Percentiles rank a stretch among this genome's conserved stretches.
Evolutionary conservation across 2,888 invertebrate species (phyloP).

Genomic region (Parthenolecanium corni): DNA sequence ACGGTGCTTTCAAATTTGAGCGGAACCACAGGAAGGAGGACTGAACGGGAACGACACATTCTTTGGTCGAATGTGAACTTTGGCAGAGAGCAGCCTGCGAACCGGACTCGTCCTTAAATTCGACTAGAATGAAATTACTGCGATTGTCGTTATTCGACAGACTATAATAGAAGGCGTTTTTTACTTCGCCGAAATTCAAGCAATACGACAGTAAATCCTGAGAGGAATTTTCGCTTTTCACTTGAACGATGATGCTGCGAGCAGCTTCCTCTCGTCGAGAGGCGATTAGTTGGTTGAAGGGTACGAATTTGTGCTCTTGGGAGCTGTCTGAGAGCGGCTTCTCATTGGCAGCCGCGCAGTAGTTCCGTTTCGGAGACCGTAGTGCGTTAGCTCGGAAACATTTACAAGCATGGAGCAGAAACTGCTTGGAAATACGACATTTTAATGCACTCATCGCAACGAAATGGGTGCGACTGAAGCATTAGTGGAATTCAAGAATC

Average conservation of each 20-base stretch:
- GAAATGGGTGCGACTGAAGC: too few relatives aligned
- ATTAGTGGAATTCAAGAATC: too few relatives aligned
- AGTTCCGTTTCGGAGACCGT: too few relatives aligned
- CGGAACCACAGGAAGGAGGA: slow-evolving; percentile 66
- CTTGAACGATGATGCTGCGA: slow-evolving; percentile 62
- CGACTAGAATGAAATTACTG: slow-evolving; percentile 53
- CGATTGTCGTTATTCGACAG: slow-evolving; percentile 43
- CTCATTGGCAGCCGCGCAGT: too few relatives aligned
- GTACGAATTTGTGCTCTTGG: not conserved
- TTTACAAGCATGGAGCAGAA: too few relatives aligned
- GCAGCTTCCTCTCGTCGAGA: slow-evolving; percentile 52
- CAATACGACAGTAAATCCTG: slow-evolving; percentile 58
- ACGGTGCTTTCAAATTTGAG: slow-evolving; percentile 39
- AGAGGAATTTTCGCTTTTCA: slow-evolving; percentile 57
- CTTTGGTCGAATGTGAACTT: slow-evolving; percentile 48
- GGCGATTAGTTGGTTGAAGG: slow-evolving; percentile 49
- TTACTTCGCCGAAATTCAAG: slow-evolving; percentile 51
- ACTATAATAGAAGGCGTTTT: slow-evolving; percentile 35
- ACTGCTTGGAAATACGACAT: too few relatives aligned
- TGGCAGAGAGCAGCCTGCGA: slow-evolving; percentile 46
- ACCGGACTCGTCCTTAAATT: slow-evolving; percentile 49
- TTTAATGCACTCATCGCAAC: too few relatives aligned
- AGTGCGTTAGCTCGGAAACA: too few relatives aligned
- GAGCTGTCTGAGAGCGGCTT: too few relatives aligned
- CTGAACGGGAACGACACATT: slow-evolving; percentile 50